phyloP scores from a whole-genome alignment of 1,140 invertebrate genomes.

The Anadara kagoshimensis region DNA sequence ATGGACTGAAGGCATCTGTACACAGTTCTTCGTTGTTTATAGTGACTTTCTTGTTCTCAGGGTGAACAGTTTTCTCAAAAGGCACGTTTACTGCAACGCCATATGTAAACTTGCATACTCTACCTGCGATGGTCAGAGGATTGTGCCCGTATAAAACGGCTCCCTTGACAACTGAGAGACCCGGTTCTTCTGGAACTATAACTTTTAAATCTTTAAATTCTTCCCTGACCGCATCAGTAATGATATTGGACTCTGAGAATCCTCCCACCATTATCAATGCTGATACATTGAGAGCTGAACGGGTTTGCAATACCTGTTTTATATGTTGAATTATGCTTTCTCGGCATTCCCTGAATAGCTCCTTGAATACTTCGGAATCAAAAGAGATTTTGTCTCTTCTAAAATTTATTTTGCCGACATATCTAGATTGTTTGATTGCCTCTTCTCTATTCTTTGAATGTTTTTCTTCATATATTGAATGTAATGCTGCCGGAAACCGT shows the following conservation, averaged over 20 bases:
- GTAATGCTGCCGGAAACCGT: constrained; percentile 20
- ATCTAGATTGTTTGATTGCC: neutral
- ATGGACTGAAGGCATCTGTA: constrained; percentile 41
- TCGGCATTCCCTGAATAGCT: constrained; percentile 38
- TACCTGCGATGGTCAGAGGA: constrained; percentile 33
- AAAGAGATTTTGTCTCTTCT: constrained; percentile 48
- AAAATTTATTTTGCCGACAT: constrained; percentile 1
- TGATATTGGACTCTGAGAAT: constrained; percentile 45
- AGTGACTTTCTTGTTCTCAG: constrained; percentile 6
- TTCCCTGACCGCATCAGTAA: constrained; percentile 33
- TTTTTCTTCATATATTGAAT: constrained; percentile 10
- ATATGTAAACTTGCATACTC: constrained; percentile 50
- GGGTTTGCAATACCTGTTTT: constrained; percentile 21
- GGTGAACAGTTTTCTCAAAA: constrained; percentile 26
- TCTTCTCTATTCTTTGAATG: neutral
- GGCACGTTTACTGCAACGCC: constrained; percentile 21
- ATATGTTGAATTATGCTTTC: constrained; percentile 41
- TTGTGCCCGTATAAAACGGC: constrained; percentile 54
- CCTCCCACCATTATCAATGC: constrained; percentile 47
- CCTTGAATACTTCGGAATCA: constrained; percentile 17
- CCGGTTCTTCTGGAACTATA: constrained; percentile 45
- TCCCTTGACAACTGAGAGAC: constrained; percentile 50
- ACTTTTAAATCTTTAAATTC: constrained; percentile 37
- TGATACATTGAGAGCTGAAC: neutral
- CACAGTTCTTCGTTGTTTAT: constrained; percentile 31